Percentiles rank a stretch among this genome's conserved stretches.
These are phyloP conservation scores for Cephalopachus bancanus DNA, from an alignment of 2,797 vertebrate species.

Conservation along the genomic window DNA sequence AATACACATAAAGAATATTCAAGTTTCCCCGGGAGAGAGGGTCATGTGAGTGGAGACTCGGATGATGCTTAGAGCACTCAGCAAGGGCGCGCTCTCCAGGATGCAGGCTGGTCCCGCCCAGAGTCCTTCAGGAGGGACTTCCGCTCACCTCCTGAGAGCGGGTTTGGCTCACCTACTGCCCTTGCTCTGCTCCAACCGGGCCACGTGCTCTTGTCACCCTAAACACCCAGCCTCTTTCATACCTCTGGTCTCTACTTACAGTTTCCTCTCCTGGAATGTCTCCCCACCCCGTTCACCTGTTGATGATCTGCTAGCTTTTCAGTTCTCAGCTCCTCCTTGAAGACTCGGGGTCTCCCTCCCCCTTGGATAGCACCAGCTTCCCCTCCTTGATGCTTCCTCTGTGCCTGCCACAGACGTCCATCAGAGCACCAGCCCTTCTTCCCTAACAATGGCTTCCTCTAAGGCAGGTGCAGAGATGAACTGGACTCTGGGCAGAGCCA, in stretches of 20 bases:
- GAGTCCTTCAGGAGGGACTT: neutral
- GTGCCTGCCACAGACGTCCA: neutral
- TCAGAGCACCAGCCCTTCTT: neutral
- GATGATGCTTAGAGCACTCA: neutral
- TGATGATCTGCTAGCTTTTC: accelerated
- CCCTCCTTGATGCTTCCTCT: accelerated
- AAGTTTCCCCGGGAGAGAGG: neutral
- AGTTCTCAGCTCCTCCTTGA: neutral
- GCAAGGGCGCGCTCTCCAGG: neutral
- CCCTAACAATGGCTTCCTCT: neutral
- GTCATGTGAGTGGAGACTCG: accelerated
- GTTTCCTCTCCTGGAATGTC: neutral
- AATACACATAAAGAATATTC: accelerated
- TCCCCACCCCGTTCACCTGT: neutral
- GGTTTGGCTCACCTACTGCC: neutral
- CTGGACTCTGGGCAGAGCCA: neutral
- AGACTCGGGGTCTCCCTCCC: neutral
- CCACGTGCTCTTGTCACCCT: neutral
- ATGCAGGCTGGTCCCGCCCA: neutral
- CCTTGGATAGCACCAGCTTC: neutral
- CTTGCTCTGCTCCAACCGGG: accelerated
- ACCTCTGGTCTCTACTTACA: neutral
- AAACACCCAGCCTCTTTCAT: neutral
- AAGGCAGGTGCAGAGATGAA: neutral
- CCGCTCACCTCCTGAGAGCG: accelerated